Base-by-base conservation (phyloP, 2,113 vertebrate species). In the Glaucidium brasilianum region DNA sequence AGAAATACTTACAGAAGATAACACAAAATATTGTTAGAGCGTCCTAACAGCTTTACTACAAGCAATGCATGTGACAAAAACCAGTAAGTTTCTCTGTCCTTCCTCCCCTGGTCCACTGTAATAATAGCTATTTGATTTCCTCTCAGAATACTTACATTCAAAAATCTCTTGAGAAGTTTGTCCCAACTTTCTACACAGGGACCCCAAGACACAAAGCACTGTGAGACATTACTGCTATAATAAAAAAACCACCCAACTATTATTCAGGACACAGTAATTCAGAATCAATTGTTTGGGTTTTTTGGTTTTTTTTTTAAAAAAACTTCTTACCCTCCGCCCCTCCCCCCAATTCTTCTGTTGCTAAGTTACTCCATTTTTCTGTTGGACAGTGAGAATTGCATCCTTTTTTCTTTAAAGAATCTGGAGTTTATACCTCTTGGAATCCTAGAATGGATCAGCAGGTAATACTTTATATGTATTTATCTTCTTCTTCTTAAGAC, bases 241-340 rank as follows among this genome's bases (percentile, higher is more conserved):
- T 8, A 82, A 85, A 87, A 71, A 30, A 1, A 1, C 0, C 43
- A 43, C 3, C 6, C 7, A 58, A 35, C 9, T 52, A 30, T 43
- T 69, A 34, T 25, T 67, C 32, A 75, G 47, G 47, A 55, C 15
- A 93, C 6, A 75, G 27, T 53, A 7, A 63, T 20, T 83, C 35
- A 35, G 25, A 93, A 58, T 27, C 7, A 62, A 55, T 20, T 39
- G 4, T 52, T 47, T 25, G 9, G n/a, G n/a, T n/a, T n/a, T n/a
- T 4, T 39, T 56, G 25, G 22, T 12, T 39, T 73, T 41, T 7
- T 56, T 75, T 72, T 72, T 34, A 18, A 5, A 35, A 59, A n/a
- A n/a, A 63, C 12, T 59, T 71, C 8, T 59, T 45, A 45, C 6
- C 16, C 9, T 6, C 8, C 21, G 4, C 45, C 45, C 3, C 7